Base-by-base conservation (phyloP, 2,888 invertebrate genomes). In the Hypercompe scribonia region DNA sequence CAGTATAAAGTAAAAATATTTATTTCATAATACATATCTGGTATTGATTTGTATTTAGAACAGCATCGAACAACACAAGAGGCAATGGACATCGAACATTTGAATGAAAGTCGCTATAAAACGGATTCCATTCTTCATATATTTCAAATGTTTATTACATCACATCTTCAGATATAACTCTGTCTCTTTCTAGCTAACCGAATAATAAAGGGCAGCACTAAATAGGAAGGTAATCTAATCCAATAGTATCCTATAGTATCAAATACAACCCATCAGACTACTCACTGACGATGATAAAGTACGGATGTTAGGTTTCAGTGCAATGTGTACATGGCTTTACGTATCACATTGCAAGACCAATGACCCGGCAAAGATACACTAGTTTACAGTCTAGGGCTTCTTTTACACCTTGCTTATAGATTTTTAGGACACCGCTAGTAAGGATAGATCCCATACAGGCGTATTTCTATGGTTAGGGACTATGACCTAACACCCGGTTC, bases 261-360 rank as follows among this genome's bases (percentile, higher is more conserved):
- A 33, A 58, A 68, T 68, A 15, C 33, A 36, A 18, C 24, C 68
- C 58, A 68, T 68, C 28, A 68, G 68, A 58, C 58, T 68, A 36
- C 58, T 31, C 58, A 42, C 42, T 46, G 63, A 46, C 31, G 33
- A 24, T 24, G 61, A 33, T 63, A 42, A 42, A 21, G 39, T 64
- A 34, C 33, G 42, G 46, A 18, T 71, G n/a, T 65, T 65, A 65
- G 46, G 64, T 71, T 71, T 54, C 65, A 71, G 21, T 65, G 15
- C 36, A 65, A 39, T 39, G 34, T 24, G 64, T 31, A 39, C 31
- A 66, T 13, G 58, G 71, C 24, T 66, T 58, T 71, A 58, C 54
- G 65, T 71, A 65, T 71, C 65, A 15, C 31, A 39, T 71, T 71
- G 65, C 71, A 58, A 71, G 54, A 65, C 58, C 65, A 66, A 66